A percentile compares a stretch with the other conserved stretches of the same genome.
Conservation (phyloP, 2,113 vertebrate species). For the Columba livia region DNA sequence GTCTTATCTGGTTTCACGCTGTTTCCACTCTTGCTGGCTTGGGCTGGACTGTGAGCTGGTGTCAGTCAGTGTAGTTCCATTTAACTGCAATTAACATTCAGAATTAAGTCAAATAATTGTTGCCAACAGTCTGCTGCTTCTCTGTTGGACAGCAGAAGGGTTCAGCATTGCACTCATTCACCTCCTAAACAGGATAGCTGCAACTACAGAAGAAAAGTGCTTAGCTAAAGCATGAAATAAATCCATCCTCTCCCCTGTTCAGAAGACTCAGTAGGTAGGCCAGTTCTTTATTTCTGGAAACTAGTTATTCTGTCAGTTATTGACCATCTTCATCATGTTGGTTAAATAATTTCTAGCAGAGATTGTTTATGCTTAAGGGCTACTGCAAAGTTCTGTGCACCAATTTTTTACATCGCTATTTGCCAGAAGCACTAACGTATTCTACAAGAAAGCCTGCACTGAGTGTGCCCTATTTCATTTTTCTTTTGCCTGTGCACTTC, state of each 20-base stretch:
- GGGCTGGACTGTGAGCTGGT: not conserved
- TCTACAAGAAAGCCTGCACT: not conserved
- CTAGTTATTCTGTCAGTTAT: not conserved
- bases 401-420: not conserved
- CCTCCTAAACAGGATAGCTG: not conserved
- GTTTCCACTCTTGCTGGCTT: not conserved
- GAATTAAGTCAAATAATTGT: not conserved
- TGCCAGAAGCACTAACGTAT: not conserved
- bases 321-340: not conserved
- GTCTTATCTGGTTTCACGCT: not conserved
- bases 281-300: not conserved
- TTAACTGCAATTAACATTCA: not conserved
- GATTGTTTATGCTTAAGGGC: not conserved
- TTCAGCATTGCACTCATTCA: not conserved
- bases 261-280: not conserved
- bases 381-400: not conserved
- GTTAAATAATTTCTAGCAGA: not conserved
- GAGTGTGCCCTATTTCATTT: not conserved
- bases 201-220: not conserved
- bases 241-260: not conserved
- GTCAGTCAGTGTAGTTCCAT: not conserved
- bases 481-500: not conserved
- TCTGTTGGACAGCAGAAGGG: not conserved
- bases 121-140: not conserved
- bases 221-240: not conserved